Base-by-base conservation (phyloP, 2,797 vertebrate genomes). In the Thripadectes ignobilis region DNA sequence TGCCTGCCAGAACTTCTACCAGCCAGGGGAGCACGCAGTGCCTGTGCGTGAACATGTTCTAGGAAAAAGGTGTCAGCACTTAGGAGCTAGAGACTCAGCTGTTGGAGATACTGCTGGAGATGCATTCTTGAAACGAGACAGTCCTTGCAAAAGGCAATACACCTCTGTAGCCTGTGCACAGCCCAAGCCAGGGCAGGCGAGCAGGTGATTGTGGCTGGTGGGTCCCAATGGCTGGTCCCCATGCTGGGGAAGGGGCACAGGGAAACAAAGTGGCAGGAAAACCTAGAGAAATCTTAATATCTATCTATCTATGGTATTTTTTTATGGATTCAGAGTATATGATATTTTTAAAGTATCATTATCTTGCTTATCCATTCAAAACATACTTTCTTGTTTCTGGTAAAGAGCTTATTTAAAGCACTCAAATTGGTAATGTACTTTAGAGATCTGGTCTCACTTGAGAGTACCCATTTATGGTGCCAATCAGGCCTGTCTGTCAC, bases 101-200 rank as follows among this genome's bases (percentile, higher is more conserved):
- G 51, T 55, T 15, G 4, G 29, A 36, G 20, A 2, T 32, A 2
- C 10, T 81, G 32, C 76, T 69, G 68, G 76, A 46, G 54, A 36
- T 75, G 43, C 3, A 0, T 24, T 38, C 52, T 36, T 29, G 57
- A 58, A 51, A 15, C 15, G 36, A 58, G 18, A 14, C 10, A 2
- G 24, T 66, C 63, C 30, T 0, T 14, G 10, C 49, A 32, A 16
- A 77, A 83, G 57, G 62, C 39, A 12, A 22, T 5, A 5, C 38
- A 36, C n/a, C 24, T 48, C 32, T 43, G 12, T 11, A 18, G 52
- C 27, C 36, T n/a, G 39, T 29, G 48, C 36, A 2, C 43, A 85
- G 21, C 45, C 30, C 36, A 17, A 0, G 26, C 46, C 3, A 0
- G 2, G 1, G 5, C 59, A 17, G 32, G 21, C 38, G 57, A 8